Evolutionary conservation across 2,888 invertebrate species (phyloP).

Genomic region (Germaria angustata): DNA sequence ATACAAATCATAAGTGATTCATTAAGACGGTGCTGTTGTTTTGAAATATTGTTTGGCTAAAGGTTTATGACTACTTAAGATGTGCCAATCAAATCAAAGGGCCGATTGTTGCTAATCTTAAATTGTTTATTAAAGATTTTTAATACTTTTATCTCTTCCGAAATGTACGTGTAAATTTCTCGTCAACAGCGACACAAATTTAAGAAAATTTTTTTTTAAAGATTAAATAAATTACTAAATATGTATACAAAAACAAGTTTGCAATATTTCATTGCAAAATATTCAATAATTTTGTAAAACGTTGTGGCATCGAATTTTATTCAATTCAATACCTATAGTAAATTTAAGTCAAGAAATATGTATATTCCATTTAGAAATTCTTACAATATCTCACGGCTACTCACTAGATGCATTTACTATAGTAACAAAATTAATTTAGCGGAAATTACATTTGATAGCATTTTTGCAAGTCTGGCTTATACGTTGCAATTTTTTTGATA

Average conservation of each 20-base stretch:
- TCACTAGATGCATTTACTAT: no score
- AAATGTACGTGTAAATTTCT: no score
- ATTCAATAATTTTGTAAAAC: not conserved
- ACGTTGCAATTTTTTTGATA: no score
- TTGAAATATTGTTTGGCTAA: not conserved
- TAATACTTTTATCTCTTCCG: not conserved
- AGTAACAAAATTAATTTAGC: no score
- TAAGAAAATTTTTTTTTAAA: conserved; percentile 23
- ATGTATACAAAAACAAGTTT: not conserved
- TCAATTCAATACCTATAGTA: not conserved
- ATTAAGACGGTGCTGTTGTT: not conserved
- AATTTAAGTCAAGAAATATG: not conserved
- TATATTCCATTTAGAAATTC: no score
- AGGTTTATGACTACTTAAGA: not conserved
- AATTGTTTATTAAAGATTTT: not conserved
- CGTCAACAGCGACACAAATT: not conserved
- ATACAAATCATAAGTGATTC: not conserved
- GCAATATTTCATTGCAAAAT: not conserved
- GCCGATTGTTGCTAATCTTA: not conserved
- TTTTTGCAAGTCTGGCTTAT: no score
- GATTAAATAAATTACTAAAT: not conserved
- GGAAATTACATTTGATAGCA: no score
- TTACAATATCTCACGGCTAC: no score
- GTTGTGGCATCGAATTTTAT: not conserved
- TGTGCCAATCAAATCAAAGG: not conserved